These are phyloP conservation scores for Enteromius viviparus DNA, from an alignment of 2,797 vertebrate genomes.

Conservation along the genomic window DNA sequence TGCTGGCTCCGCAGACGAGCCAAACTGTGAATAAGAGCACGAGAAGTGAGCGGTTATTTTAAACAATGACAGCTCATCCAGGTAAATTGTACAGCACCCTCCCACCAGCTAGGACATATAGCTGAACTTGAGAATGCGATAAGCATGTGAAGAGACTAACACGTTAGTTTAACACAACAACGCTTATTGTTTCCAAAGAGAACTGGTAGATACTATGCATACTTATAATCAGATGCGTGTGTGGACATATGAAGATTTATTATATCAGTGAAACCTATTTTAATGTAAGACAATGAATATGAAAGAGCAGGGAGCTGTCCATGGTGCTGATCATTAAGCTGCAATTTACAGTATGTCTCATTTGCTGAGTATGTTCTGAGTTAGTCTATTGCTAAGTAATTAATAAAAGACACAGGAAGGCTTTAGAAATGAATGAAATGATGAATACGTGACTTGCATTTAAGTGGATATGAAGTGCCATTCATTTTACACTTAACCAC, in stretches of 20 bases:
- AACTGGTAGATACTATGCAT: neutral
- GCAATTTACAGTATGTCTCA: neutral
- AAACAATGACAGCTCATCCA: constrained; percentile 24
- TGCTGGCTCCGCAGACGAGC: neutral
- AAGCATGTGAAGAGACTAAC: neutral
- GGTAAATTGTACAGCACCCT: constrained; percentile 5
- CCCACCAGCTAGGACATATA: neutral
- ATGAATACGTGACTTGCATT: neutral
- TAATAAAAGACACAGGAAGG: constrained; percentile 6
- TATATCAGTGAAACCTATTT: constrained; percentile 1
- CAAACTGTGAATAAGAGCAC: constrained; percentile 30
- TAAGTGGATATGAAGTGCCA: neutral
- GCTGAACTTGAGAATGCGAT: constrained; percentile 11
- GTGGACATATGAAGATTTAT: neutral
- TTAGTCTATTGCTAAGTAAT: neutral
- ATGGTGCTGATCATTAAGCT: constrained; percentile 26
- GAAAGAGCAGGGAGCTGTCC: constrained; percentile 32
- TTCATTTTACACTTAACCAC: constrained; percentile 4
- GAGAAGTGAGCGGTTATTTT: constrained; percentile 11
- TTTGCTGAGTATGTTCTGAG: constrained; percentile 11
- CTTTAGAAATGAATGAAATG: constrained; percentile 1
- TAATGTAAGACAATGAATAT: neutral
- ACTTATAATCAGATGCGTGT: neutral
- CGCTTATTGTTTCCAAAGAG: neutral
- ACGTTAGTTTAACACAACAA: neutral